Conservation (phyloP, 2,888 invertebrate genomes). For the Ichneumoninae sp. region DNA sequence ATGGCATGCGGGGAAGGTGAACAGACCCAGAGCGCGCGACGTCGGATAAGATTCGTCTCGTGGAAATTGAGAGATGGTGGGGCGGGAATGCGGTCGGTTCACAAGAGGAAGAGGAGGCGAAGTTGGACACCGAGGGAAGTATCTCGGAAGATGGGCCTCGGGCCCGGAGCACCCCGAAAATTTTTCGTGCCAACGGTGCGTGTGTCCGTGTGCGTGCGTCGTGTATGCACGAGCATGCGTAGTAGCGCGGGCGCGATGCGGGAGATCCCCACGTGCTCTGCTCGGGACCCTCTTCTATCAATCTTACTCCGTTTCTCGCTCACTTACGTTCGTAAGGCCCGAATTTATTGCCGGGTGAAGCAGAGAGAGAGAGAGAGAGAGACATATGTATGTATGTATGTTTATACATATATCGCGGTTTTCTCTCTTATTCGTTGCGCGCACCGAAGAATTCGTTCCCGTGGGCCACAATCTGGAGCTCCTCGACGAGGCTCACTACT, state of each 20-base stretch:
- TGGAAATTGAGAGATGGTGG: slow-evolving; percentile 73
- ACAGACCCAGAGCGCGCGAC: slow-evolving; percentile 50
- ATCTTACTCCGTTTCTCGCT: slow-evolving; percentile 34
- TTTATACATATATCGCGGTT: background rate
- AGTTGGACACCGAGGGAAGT: slow-evolving; percentile 65
- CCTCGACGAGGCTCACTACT: slow-evolving; percentile 38
- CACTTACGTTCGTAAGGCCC: background rate
- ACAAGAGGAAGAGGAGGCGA: slow-evolving; percentile 75
- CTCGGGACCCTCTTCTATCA: slow-evolving; percentile 4
- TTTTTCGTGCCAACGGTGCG: slow-evolving; percentile 77
- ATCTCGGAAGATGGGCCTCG: slow-evolving; percentile 32
- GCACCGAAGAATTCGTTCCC: slow-evolving; percentile 55
- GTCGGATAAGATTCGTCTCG: slow-evolving; percentile 67
- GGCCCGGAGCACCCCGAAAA: slow-evolving; percentile 64
- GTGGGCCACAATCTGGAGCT: slow-evolving; percentile 50
- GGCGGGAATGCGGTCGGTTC: slow-evolving; percentile 82
- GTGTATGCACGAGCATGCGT: background rate
- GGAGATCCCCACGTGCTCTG: slow-evolving; percentile 74
- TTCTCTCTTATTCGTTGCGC: slow-evolving; percentile 35
- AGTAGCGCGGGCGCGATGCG: slow-evolving; percentile 40
- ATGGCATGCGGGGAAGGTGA: slow-evolving; percentile 33
- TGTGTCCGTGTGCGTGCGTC: slow-evolving; percentile 13
- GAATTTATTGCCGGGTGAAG: background rate
- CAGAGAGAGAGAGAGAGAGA: background rate
- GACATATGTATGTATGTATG: background rate